These are phyloP conservation scores for Chymomyza fuscimana DNA, from an alignment of 2,888 invertebrate species.

Conservation along the genomic window DNA sequence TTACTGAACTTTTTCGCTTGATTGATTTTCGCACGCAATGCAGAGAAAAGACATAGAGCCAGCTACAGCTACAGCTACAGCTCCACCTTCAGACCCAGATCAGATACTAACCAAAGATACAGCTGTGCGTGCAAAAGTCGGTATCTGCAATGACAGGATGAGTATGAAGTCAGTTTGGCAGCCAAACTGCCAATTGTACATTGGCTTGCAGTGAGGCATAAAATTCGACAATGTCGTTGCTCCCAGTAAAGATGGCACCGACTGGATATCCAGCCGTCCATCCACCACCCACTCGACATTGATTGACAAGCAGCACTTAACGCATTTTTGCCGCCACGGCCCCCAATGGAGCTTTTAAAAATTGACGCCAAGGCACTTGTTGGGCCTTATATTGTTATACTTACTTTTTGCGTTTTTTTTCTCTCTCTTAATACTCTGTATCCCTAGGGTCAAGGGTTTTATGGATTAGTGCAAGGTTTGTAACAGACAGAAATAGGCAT, in stretches of 20 bases:
- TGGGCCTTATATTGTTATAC: constrained; percentile 1
- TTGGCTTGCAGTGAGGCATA: constrained; percentile 48
- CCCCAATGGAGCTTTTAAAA: constrained; percentile 8
- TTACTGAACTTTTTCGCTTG: constrained; percentile 60
- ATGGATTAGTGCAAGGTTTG: no score
- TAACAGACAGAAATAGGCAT: no score
- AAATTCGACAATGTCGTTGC: constrained; percentile 49
- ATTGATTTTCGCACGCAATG: constrained; percentile 52
- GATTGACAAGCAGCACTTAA: constrained; percentile 67
- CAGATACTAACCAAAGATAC: not conserved
- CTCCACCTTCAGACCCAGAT: not conserved
- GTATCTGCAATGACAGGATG: constrained; percentile 2
- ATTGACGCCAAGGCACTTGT: constrained; percentile 16
- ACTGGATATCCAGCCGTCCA: not conserved
- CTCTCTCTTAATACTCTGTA: not conserved
- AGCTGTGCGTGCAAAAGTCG: constrained; percentile 4
- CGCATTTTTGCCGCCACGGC: constrained; percentile 46
- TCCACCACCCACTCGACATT: constrained; percentile 32
- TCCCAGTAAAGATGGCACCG: constrained; percentile 4
- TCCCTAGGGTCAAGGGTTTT: not conserved
- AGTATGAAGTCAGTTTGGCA: constrained; percentile 4
- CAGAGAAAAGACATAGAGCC: not conserved
- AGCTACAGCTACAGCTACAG: not conserved
- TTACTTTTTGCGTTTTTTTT: not conserved
- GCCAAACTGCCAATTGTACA: not conserved